Evolutionary conservation across 1,140 invertebrate species (phyloP).

Genomic region (Camponotus pennsylvanicus): DNA sequence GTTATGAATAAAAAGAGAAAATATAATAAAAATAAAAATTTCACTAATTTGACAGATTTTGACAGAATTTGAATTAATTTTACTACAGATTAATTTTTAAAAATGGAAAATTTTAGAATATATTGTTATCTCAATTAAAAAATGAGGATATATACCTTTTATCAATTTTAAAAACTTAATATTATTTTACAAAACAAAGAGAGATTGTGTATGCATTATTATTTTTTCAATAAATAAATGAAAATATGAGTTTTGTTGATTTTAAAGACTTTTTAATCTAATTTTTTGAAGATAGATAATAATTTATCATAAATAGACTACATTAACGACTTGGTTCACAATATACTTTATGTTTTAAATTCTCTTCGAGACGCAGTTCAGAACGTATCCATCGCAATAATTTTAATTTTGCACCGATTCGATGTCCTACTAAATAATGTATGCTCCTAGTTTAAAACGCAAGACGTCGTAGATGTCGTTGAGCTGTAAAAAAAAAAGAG

Average conservation of each 20-base stretch:
- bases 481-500: neutral
- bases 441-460: conserved; percentile 59
- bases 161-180: neutral
- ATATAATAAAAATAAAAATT: neutral
- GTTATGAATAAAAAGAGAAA: neutral
- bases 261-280: conserved; percentile 2
- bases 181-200: neutral
- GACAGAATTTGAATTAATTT: too few species aligned
- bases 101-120: neutral
- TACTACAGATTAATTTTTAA: neutral
- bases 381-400: neutral
- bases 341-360: neutral
- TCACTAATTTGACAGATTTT: neutral
- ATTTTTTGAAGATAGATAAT: neutral
- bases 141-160: neutral
- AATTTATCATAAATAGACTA: neutral
- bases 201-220: neutral
- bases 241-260: neutral
- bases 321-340: neutral
- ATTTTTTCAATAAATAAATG: neutral
- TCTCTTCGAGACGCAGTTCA: neutral
- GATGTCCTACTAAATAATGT: conserved; percentile 35
- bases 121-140: neutral
- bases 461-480: conserved; percentile 35
- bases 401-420: conserved; percentile 32